These are phyloP conservation scores for Hucho hucho DNA, from an alignment of 2,113 vertebrate species.

Conservation along the genomic window DNA sequence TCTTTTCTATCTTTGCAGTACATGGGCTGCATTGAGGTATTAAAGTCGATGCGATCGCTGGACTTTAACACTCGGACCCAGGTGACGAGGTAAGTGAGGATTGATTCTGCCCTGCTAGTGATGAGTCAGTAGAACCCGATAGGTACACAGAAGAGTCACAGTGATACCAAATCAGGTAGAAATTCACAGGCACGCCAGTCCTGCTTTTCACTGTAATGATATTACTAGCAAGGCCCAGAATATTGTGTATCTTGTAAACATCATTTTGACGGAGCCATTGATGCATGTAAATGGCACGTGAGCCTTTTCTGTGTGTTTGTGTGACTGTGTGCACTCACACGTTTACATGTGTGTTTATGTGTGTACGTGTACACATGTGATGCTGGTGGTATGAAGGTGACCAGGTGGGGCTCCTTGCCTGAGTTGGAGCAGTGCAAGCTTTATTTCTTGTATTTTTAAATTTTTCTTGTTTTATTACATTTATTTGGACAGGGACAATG, in stretches of 20 bases:
- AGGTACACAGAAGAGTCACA: not conserved
- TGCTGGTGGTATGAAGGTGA: not conserved
- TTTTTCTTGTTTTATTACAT: too few species aligned
- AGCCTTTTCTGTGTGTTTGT: not conserved
- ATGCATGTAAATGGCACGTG: not conserved
- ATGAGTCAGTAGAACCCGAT: conserved; percentile 39
- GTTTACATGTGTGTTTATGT: not conserved
- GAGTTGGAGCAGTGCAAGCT: not conserved
- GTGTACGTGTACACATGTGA: not conserved
- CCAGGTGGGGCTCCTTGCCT: not conserved
- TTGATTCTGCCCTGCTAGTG: not conserved
- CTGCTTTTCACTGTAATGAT: not conserved
- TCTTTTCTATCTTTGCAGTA: conserved; percentile 72
- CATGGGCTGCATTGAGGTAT: conserved; percentile 96
- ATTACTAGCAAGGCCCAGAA: not conserved
- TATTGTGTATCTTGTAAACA: not conserved
- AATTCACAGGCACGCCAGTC: not conserved
- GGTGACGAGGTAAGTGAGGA: conserved; percentile 85
- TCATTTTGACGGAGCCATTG: not conserved
- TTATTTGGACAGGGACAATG: not conserved
- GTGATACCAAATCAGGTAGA: not conserved
- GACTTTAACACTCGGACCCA: conserved; percentile 96
- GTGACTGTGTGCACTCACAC: not conserved
- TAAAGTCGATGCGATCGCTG: conserved; percentile 94
- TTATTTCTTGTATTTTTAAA: not conserved